Percentiles rank a stretch among this genome's conserved stretches.
phyloP scores from a whole-genome alignment of 2,113 vertebrate species.

The Charadrius vociferus region DNA sequence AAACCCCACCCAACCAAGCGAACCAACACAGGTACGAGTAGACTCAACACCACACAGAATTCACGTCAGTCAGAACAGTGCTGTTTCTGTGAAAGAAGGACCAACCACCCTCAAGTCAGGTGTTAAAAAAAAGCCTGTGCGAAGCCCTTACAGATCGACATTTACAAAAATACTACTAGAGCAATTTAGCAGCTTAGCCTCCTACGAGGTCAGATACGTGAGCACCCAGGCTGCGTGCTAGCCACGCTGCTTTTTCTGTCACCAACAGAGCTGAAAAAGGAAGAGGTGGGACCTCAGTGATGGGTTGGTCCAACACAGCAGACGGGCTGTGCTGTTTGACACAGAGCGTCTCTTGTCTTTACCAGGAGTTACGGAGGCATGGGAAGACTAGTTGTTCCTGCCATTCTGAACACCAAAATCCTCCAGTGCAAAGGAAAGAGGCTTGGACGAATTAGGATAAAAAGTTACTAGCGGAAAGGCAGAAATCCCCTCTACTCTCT shows the following conservation, averaged over 20 bases:
- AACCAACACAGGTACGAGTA: not conserved
- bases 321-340: not conserved
- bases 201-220: accelerated
- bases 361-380: not conserved
- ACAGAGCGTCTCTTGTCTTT: not conserved
- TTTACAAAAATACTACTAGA: not conserved
- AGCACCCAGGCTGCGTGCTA: not conserved
- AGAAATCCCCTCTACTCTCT: not conserved
- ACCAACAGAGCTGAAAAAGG: not conserved
- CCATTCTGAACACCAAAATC: not conserved
- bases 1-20: not conserved
- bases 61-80: not conserved
- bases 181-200: not conserved
- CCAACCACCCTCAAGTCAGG: not conserved
- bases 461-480: not conserved
- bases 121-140: not conserved
- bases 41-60: not conserved
- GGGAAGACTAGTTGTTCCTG: not conserved
- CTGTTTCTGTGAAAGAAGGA: not conserved
- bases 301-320: not conserved
- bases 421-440: not conserved
- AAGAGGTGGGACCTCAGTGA: not conserved
- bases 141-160: not conserved
- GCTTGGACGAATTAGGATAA: not conserved
- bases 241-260: not conserved